Base-by-base conservation (phyloP, 2,797 vertebrate species). In the Eidolon dupreanum region DNA sequence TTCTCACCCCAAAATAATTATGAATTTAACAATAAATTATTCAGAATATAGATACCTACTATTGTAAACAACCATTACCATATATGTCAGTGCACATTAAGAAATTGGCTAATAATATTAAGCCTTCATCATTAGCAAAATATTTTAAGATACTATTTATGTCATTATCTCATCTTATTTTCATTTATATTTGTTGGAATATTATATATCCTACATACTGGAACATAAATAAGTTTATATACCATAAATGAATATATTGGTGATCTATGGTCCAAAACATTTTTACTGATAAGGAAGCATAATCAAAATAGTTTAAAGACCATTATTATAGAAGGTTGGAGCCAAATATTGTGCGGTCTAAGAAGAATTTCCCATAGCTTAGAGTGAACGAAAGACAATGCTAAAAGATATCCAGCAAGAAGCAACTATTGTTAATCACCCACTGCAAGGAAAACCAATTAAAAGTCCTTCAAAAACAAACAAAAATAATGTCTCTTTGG, bases 221-320 rank as follows among this genome's bases (percentile, higher is more conserved):
- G 6, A 84, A 83, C 85, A 71, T 75, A 70, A 90, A 53, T 88
- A 84, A 73, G 59, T 59, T 55, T n/a, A 57, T 38, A 51, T 85
- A 63, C 79, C 28, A 85, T 89, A 74, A 68, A 79, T 49, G 53
- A 53, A 86, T 59, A 36, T n/a, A 78, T 41, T 36, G 31, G 24
- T 85, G 43, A 88, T 78, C 38, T 73, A 88, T 49, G 22, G 26
- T 70, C 22, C 55, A 63, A 94, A 71, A 88, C 12, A 81, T 66
- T 82, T 82, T 93, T 81, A 90, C 57, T 28, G 17, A 77, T 46
- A 63, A 26, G 31, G 17, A 87, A 90, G 16, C 82, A 90, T 15
- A 89, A 65, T 85, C 53, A 88, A 91, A 90, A 96, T 43, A 90
- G 51, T 81, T 79, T 28, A 66, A 59, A 90, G 1, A 75, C 33